A percentile compares a stretch with the other conserved stretches of the same genome.
Evolutionary conservation across 2,113 vertebrate species (phyloP).

Genomic region (Phylloscopus trochilus): DNA sequence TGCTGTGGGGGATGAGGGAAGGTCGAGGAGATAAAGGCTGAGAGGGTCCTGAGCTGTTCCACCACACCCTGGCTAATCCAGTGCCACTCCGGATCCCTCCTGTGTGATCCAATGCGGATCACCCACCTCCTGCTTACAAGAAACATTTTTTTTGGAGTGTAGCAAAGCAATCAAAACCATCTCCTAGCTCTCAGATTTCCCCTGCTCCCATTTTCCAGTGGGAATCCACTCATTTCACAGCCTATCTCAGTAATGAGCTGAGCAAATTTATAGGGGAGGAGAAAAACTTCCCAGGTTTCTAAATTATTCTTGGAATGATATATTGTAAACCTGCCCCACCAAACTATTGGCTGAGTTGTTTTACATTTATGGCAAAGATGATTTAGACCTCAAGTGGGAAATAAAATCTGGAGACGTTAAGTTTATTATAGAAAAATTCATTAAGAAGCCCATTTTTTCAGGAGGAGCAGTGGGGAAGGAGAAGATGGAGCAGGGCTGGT

Average conservation of each 20-base stretch:
- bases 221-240: constrained; percentile 26
- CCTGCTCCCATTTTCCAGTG: neutral
- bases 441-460: constrained; percentile 38
- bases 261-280: constrained; percentile 32
- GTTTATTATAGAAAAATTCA: constrained; percentile 48
- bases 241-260: neutral
- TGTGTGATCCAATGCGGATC: neutral
- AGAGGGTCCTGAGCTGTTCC: neutral
- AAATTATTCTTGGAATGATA: constrained; percentile 46
- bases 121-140: neutral
- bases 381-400: constrained; percentile 60
- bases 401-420: constrained; percentile 16
- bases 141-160: neutral
- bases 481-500: neutral
- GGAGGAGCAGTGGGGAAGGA: neutral
- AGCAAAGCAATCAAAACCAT: neutral
- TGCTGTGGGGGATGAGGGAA: neutral
- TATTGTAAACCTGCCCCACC: constrained; percentile 33
- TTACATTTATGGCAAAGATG: constrained; percentile 57
- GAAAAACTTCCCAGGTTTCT: constrained; percentile 39
- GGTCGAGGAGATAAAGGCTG: neutral
- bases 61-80: neutral
- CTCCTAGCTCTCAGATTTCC: neutral
- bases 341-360: constrained; percentile 55
- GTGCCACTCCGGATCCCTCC: neutral